These are phyloP conservation scores for Protonibea diacanthus DNA, from an alignment of 2,797 vertebrate species.

Conservation along the genomic window DNA sequence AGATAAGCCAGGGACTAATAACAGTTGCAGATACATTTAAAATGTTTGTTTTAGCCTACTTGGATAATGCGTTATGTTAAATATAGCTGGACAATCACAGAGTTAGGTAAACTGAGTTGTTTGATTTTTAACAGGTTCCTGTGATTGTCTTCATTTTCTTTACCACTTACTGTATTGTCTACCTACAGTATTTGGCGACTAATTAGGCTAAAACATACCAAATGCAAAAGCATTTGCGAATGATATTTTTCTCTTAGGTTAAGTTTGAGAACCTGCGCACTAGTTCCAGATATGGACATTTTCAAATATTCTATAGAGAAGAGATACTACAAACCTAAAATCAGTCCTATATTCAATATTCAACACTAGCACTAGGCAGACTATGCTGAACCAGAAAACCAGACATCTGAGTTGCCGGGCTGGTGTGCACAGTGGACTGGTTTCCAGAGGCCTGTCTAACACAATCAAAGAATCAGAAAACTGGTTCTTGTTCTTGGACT, in stretches of 20 bases:
- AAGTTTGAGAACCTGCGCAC: conserved; percentile 22
- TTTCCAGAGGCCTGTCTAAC: conserved; percentile 74
- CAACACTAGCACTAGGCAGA: conserved; percentile 50
- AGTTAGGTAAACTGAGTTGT: conserved; percentile 32
- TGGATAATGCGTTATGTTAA: conserved; percentile 33
- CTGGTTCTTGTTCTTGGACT: conserved; percentile 69
- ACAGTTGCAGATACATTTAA: conserved; percentile 44
- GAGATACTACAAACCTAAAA: conserved; percentile 28
- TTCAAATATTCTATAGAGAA: conserved; percentile 29
- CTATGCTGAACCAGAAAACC: conserved; percentile 61
- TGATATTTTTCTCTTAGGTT: conserved; percentile 29
- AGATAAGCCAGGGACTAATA: conserved; percentile 30
- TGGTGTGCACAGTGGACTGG: conserved; percentile 60
- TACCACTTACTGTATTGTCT: conserved; percentile 51
- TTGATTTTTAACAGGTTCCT: conserved; percentile 39
- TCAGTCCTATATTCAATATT: conserved; percentile 40
- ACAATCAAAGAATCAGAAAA: conserved; percentile 71
- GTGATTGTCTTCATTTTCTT: conserved; percentile 51
- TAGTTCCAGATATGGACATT: conserved; percentile 30
- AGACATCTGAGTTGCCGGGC: conserved; percentile 57
- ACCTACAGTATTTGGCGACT: conserved; percentile 47
- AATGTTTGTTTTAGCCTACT: conserved; percentile 58
- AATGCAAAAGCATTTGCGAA: conserved; percentile 51
- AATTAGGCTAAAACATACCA: conserved; percentile 61
- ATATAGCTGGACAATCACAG: conserved; percentile 70